Conservation (phyloP, 2,113 vertebrate species). For the Cebidichthys violaceus region DNA sequence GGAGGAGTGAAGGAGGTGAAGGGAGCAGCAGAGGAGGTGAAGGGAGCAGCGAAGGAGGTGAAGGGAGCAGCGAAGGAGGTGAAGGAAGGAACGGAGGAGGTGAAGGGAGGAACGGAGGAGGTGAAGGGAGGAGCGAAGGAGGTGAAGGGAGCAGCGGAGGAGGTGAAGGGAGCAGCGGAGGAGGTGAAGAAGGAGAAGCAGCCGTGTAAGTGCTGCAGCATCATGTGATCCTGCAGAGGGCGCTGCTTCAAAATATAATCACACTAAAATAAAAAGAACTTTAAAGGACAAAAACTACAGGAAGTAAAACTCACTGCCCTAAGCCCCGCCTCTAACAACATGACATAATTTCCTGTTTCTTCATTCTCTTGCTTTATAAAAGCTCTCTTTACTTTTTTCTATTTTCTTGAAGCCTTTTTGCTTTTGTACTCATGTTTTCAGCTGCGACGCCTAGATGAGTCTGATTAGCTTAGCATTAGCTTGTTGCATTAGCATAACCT, state of each 20-base stretch:
- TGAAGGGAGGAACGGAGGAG: not conserved
- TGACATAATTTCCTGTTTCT: slow-evolving; percentile 57
- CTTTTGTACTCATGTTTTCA: slow-evolving; percentile 55
- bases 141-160: no score
- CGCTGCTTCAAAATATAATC: not conserved
- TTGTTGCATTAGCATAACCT: slow-evolving; percentile 25
- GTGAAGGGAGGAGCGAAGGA: no score
- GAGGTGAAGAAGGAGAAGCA: slow-evolving; percentile 84
- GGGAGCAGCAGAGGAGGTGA: not conserved
- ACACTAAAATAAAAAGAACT: slow-evolving; percentile 24
- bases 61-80: slow-evolving; percentile 7
- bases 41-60: not conserved
- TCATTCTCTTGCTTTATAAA: slow-evolving; percentile 58
- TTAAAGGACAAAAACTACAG: slow-evolving; percentile 40
- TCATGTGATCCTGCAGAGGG: slow-evolving; percentile 87
- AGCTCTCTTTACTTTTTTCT: slow-evolving; percentile 48
- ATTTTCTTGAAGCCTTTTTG: slow-evolving; percentile 55
- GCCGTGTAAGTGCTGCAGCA: slow-evolving; percentile 92
- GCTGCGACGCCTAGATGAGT: not conserved
- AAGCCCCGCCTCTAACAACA: slow-evolving; percentile 39
- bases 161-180: not conserved
- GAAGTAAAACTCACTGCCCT: slow-evolving; percentile 49
- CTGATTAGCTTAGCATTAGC: slow-evolving; percentile 19
- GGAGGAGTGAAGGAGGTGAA: not conserved
- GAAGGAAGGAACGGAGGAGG: slow-evolving; percentile 25